Conservation (phyloP, 2,113 vertebrate genomes). For the Micronycteris hirsuta region DNA sequence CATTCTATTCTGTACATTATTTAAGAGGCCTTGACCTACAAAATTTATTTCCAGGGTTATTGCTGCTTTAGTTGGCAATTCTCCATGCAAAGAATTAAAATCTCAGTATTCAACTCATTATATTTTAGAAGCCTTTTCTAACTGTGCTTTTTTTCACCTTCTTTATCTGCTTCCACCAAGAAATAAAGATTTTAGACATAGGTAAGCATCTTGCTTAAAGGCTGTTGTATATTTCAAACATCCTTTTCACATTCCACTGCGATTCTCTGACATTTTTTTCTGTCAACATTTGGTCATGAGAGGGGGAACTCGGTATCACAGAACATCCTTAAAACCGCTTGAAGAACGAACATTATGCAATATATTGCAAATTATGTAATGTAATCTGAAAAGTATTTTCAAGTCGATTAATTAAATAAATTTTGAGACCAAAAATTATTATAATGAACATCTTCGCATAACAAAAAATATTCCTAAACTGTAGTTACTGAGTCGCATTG, state of each 20-base stretch:
- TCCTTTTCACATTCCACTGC: conserved; percentile 54
- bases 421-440: neutral
- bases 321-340: neutral
- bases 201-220: conserved; percentile 88
- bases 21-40: neutral
- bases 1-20: neutral
- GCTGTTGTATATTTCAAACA: conserved; percentile 72
- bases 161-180: conserved; percentile 88
- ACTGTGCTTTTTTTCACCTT: conserved; percentile 78
- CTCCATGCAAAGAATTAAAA: conserved; percentile 52
- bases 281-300: conserved; percentile 39
- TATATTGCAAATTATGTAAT: neutral
- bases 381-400: conserved; percentile 18
- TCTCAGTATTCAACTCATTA: conserved; percentile 70
- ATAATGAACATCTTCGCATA: neutral
- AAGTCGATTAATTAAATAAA: neutral
- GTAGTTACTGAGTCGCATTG: neutral
- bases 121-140: conserved; percentile 78
- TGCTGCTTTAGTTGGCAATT: conserved; percentile 18
- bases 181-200: conserved; percentile 99
- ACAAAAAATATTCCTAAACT: neutral
- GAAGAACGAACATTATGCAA: neutral
- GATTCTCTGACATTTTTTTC: conserved; percentile 35
- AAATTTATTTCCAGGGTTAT: conserved; percentile 23
- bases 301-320: conserved; percentile 30